Percentiles rank a stretch among this genome's conserved stretches.
Evolutionary conservation across 2,888 invertebrate genomes (phyloP).

Genomic region (Dicyrtomina minuta): DNA sequence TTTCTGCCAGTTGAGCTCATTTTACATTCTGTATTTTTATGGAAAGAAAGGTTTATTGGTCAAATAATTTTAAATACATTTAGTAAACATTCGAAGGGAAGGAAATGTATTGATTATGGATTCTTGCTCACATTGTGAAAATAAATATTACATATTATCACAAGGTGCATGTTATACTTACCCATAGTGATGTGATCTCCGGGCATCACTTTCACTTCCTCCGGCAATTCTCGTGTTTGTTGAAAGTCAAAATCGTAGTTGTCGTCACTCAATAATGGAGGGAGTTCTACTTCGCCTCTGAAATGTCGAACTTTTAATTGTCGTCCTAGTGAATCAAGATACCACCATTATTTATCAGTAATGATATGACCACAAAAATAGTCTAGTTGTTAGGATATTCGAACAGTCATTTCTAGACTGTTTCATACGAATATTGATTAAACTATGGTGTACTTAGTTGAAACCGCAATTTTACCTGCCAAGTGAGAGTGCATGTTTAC

Average conservation of each 20-base stretch:
- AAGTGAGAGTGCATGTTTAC: slow-evolving; percentile 77
- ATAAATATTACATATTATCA: background rate
- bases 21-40: slow-evolving; percentile 29
- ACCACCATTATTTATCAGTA: too few relatives aligned
- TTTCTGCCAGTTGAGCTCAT: slow-evolving; percentile 12
- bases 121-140: background rate
- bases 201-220: slow-evolving; percentile 25
- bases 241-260: slow-evolving; percentile 28
- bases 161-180: background rate
- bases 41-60: background rate
- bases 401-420: too few relatives aligned
- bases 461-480: slow-evolving; percentile 58
- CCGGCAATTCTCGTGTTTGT: slow-evolving; percentile 8
- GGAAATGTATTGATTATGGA: too few relatives aligned
- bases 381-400: too few relatives aligned
- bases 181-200: slow-evolving; percentile 31
- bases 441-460: too few relatives aligned
- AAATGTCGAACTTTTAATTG: slow-evolving; percentile 23
- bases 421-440: too few relatives aligned
- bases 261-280: slow-evolving; percentile 13
- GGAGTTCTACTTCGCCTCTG: slow-evolving; percentile 22
- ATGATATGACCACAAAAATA: too few relatives aligned
- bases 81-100: background rate
- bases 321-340: background rate
- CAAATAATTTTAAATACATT: too few relatives aligned